Percentiles rank a stretch among this genome's conserved stretches.
Conservation (phyloP, 2,888 invertebrate species). For the Mythimna impura region DNA sequence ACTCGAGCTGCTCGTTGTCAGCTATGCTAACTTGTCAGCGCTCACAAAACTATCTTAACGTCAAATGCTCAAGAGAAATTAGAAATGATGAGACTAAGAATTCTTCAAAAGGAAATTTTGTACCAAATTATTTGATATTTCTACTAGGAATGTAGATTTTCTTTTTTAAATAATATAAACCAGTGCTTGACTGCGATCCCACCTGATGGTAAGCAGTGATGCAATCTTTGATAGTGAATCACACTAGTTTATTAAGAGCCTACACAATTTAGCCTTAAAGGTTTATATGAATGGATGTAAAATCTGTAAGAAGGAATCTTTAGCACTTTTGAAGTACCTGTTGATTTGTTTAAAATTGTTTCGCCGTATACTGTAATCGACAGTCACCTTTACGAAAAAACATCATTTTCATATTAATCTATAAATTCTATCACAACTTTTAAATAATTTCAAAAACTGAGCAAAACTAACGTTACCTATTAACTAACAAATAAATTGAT, state of each 20-base stretch:
- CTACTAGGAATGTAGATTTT: neutral
- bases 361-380: slow-evolving; percentile 19
- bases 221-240: no score
- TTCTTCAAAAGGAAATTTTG: neutral
- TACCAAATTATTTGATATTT: neutral
- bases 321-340: neutral
- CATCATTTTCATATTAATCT: slow-evolving; percentile 44
- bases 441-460: slow-evolving; percentile 59
- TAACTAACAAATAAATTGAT: slow-evolving; percentile 51
- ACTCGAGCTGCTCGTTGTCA: neutral
- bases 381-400: slow-evolving; percentile 35
- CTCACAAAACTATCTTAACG: no score
- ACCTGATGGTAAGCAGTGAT: no score
- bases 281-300: neutral
- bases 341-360: neutral
- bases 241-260: no score
- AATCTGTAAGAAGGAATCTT: neutral
- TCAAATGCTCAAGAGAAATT: no score
- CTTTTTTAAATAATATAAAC: no score
- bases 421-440: slow-evolving; percentile 61
- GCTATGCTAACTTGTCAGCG: slow-evolving; percentile 34
- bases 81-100: no score
- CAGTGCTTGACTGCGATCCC: no score
- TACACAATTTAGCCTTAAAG: no score
- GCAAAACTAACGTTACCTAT: slow-evolving; percentile 61